Conservation (phyloP, 35 echinoderm and acorn worm genomes). For the Acanthaster planci region DNA sequence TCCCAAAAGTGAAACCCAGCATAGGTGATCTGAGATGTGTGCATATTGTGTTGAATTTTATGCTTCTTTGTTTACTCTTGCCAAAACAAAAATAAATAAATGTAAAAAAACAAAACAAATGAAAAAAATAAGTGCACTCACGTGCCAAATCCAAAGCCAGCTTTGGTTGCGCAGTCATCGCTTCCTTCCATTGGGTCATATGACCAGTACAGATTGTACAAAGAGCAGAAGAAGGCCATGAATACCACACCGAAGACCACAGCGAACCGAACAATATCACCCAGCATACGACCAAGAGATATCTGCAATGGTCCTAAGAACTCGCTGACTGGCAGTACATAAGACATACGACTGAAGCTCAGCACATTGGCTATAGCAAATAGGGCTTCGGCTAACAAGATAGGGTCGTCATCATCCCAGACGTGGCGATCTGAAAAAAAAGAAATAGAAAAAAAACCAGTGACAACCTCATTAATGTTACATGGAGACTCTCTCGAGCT, state of each 20-base stretch:
- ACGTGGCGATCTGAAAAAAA: constrained; percentile 53
- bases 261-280: constrained; percentile 82
- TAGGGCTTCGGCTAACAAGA: constrained; percentile 75
- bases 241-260: constrained; percentile 88
- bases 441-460: background rate
- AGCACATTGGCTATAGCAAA: constrained; percentile 92
- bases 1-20: too few relatives aligned
- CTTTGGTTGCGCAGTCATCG: background rate
- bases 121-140: constrained; percentile 65
- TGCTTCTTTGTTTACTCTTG: too few relatives aligned
- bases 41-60: too few relatives aligned
- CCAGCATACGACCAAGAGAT: constrained; percentile 89
- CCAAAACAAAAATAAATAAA: background rate
- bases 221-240: constrained; percentile 87
- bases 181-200: constrained; percentile 6
- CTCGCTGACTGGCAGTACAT: constrained; percentile 89
- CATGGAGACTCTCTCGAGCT: too few relatives aligned
- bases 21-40: too few relatives aligned
- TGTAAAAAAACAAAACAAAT: background rate
- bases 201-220: constrained; percentile 89
- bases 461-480: background rate
- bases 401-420: constrained; percentile 68
- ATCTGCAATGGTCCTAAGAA: constrained; percentile 96
- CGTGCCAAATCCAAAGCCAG: constrained; percentile 68
- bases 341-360: constrained; percentile 82